Evolutionary conservation across 2,113 vertebrate genomes (phyloP).

Genomic region (Scalopus aquaticus): DNA sequence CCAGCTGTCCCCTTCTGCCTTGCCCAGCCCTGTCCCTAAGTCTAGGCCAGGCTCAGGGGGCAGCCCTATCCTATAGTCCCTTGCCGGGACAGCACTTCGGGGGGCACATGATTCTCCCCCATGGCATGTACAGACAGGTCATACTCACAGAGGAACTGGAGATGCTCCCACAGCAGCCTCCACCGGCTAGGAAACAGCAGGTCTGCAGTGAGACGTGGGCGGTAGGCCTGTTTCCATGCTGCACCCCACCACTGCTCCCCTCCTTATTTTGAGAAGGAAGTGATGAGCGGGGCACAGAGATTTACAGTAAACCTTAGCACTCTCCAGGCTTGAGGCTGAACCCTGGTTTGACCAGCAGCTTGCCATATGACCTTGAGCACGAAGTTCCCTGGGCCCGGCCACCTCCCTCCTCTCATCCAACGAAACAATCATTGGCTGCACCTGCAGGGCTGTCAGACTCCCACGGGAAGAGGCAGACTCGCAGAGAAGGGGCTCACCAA

Average conservation of each 20-base stretch:
- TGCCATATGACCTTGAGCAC: neutral
- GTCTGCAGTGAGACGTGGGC: neutral
- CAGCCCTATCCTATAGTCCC: neutral
- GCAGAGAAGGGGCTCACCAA: neutral
- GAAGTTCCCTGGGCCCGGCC: neutral
- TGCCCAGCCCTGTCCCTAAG: neutral
- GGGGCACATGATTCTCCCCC: neutral
- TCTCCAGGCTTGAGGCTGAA: neutral
- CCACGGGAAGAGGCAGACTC: neutral
- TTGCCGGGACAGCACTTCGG: neutral
- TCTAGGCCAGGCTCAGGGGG: neutral
- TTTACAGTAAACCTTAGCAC: neutral
- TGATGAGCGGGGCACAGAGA: neutral
- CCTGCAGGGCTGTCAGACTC: neutral
- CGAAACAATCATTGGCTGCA: neutral
- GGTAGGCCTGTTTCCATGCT: neutral
- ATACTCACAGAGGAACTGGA: neutral
- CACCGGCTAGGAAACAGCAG: slow-evolving; percentile 7
- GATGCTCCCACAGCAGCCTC: neutral
- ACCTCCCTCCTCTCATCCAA: neutral
- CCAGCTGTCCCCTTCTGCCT: neutral
- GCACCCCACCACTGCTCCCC: neutral
- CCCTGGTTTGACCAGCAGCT: neutral
- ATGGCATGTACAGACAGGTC: neutral
- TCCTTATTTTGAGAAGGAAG: neutral